Percentiles rank a stretch among this genome's conserved stretches.
Evolutionary conservation across 1,140 invertebrate species (phyloP).

Genomic region (Pantala flavescens): DNA sequence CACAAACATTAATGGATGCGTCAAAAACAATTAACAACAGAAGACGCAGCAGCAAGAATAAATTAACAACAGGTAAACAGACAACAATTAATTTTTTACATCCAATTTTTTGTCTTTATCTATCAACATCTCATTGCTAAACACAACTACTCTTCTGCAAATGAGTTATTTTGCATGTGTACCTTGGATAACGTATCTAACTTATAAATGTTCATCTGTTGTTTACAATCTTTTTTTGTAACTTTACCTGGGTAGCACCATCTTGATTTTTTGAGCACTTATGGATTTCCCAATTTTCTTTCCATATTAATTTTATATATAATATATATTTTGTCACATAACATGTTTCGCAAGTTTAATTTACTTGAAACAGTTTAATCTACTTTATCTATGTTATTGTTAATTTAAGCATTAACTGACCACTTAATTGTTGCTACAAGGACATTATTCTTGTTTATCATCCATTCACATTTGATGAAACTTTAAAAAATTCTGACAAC

Average conservation of each 20-base stretch:
- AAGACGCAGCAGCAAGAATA: not conserved
- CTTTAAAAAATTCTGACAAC: no score
- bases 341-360: not conserved
- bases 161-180: not conserved
- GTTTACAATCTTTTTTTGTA: not conserved
- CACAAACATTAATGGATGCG: not conserved
- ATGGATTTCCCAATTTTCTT: slow-evolving; percentile 10
- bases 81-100: slow-evolving; percentile 4
- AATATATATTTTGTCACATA: not conserved
- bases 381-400: not conserved
- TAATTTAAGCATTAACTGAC: not conserved
- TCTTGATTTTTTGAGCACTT: slow-evolving; percentile 10
- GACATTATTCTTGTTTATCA: no score
- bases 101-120: not conserved
- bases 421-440: not conserved
- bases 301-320: not conserved
- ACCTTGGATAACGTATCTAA: not conserved
- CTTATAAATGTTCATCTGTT: slow-evolving; percentile 8
- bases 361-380: not conserved
- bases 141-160: not conserved
- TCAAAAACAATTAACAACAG: slow-evolving; percentile 7
- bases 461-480: no score
- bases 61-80: slow-evolving; percentile 10
- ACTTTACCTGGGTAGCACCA: not conserved
- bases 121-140: not conserved